Conservation (phyloP, 2,888 invertebrate genomes). For the Coleophora flavipennella region DNA sequence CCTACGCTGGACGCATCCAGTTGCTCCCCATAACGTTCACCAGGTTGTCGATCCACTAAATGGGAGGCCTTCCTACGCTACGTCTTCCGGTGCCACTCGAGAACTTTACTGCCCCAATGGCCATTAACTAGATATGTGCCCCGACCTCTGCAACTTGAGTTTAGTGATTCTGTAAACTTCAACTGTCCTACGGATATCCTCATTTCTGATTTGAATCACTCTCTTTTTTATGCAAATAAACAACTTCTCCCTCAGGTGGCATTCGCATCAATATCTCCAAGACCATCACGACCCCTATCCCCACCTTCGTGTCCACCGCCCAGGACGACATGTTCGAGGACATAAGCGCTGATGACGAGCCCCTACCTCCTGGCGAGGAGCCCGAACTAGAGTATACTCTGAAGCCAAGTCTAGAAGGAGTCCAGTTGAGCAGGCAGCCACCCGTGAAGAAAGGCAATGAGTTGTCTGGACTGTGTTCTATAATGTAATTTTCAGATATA, state of each 20-base stretch:
- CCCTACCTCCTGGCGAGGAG: slow-evolving; percentile 74
- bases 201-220: too few species aligned
- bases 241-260: slow-evolving; percentile 46
- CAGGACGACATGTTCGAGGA: slow-evolving; percentile 40
- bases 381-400: slow-evolving; percentile 64
- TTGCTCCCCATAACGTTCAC: too few species aligned
- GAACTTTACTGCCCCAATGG: too few species aligned
- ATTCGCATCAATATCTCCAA: slow-evolving; percentile 90
- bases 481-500: slow-evolving; percentile 4
- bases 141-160: too few species aligned
- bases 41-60: too few species aligned
- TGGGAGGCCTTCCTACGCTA: too few species aligned
- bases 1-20: too few species aligned
- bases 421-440: slow-evolving; percentile 79
- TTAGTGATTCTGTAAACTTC: too few species aligned
- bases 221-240: too few species aligned
- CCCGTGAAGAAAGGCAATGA: slow-evolving; percentile 83
- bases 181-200: too few species aligned
- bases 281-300: slow-evolving; percentile 44
- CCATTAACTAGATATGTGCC: too few species aligned
- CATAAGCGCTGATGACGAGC: slow-evolving; percentile 59
- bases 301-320: background rate
- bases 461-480: slow-evolving; percentile 86
- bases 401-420: slow-evolving; percentile 77
- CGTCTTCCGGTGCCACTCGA: too few species aligned